Conservation (phyloP, 2,888 invertebrate species). For the Mesoligia furuncula region DNA sequence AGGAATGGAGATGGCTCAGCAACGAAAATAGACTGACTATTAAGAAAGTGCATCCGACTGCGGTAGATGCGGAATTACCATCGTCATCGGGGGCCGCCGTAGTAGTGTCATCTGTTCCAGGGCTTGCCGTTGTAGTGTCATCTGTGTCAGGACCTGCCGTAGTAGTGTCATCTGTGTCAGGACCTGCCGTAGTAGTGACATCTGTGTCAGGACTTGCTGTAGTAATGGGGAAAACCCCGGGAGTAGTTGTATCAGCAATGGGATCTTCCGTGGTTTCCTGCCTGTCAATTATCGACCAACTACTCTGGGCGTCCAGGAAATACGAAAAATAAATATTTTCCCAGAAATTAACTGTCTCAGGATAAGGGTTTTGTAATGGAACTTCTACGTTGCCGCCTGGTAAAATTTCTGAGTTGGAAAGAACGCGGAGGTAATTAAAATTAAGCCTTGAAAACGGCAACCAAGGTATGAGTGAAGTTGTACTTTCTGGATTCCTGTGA, state of each 20-base stretch:
- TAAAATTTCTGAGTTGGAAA: conserved; percentile 72
- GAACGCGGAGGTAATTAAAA: conserved; percentile 73
- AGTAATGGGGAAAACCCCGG: background rate
- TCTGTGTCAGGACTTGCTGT: background rate
- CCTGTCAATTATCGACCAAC: conserved; percentile 72
- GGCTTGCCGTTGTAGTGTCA: background rate
- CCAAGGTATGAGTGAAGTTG: conserved; percentile 76
- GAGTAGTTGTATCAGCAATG: background rate
- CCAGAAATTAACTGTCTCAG: conserved; percentile 78
- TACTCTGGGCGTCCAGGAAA: conserved; percentile 81
- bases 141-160: background rate
- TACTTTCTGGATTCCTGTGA: conserved; percentile 78
- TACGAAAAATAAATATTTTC: conserved; percentile 77
- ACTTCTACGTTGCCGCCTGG: conserved; percentile 71
- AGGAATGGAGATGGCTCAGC: conserved; percentile 75
- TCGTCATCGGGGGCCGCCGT: conserved; percentile 32
- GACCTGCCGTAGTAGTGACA: background rate
- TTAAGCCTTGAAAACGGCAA: conserved; percentile 71
- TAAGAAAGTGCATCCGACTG: conserved; percentile 79
- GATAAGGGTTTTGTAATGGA: conserved; percentile 74
- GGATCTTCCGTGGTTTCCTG: conserved; percentile 25
- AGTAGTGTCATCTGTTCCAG: background rate
- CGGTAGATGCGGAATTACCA: conserved; percentile 77
- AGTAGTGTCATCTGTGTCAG: background rate
- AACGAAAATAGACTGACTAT: conserved; percentile 77